Percentiles rank a stretch among this genome's conserved stretches.
phyloP scores from a whole-genome alignment of 1,140 invertebrate species.

The Aphaenogaster ashmeadi region DNA sequence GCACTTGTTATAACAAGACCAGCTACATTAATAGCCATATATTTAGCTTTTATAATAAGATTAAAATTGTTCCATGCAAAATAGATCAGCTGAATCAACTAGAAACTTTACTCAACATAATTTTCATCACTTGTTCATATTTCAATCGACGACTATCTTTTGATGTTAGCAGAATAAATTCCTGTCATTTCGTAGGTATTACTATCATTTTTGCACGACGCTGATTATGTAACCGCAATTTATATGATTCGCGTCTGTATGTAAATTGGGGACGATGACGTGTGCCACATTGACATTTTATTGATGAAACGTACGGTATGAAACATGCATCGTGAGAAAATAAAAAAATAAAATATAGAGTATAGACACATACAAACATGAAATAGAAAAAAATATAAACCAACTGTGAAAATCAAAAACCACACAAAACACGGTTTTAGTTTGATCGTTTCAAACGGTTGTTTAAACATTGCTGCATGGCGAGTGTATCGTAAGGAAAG shows the following conservation, averaged over 20 bases:
- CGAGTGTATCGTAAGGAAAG: conserved; percentile 3
- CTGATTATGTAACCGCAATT: background rate
- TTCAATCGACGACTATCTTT: background rate
- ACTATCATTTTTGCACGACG: background rate
- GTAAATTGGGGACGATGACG: background rate
- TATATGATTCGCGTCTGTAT: background rate
- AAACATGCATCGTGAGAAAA: background rate
- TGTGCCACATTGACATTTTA: conserved; percentile 1
- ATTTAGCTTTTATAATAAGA: conserved; percentile 14
- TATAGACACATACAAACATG: background rate
- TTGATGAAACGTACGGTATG: background rate
- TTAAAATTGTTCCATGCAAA: background rate
- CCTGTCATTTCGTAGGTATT: background rate
- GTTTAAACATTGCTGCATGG: conserved; percentile 1
- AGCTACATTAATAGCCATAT: background rate
- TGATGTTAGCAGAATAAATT: conserved; percentile 7
- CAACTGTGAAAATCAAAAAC: background rate
- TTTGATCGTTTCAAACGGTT: background rate
- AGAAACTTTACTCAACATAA: background rate
- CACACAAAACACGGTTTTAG: background rate
- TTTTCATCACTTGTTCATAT: background rate
- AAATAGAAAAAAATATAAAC: conserved; percentile 10
- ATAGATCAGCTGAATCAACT: conserved; percentile 21
- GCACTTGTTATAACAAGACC: conserved; percentile 38
- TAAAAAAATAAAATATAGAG: conserved; percentile 8